Percentiles rank a stretch among this genome's conserved stretches.
These are phyloP conservation scores for Burhinus oedicnemus DNA, from an alignment of 2,113 vertebrate species.

Conservation along the genomic window DNA sequence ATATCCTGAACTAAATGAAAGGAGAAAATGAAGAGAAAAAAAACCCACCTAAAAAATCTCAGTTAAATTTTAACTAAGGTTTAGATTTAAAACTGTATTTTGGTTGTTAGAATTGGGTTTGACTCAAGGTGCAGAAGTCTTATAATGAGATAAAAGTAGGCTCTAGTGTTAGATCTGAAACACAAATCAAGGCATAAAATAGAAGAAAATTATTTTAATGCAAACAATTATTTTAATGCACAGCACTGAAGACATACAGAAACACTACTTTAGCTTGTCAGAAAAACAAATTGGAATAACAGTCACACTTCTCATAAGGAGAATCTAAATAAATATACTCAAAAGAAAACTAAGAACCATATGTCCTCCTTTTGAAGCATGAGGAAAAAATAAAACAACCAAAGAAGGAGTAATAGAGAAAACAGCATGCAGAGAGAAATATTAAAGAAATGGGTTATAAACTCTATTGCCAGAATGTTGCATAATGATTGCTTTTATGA, in stretches of 20 bases:
- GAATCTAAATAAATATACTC: background rate
- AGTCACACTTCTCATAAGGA: background rate
- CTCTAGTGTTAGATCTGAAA: background rate
- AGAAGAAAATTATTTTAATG: background rate
- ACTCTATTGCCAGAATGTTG: background rate
- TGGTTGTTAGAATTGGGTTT: background rate
- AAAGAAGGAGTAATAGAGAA: background rate
- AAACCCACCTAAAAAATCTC: rapidly evolving
- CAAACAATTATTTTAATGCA: background rate
- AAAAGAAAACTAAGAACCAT: background rate
- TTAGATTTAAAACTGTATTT: background rate
- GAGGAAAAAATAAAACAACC: background rate
- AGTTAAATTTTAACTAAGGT: background rate
- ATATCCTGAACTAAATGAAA: background rate
- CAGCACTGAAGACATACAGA: background rate
- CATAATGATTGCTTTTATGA: background rate
- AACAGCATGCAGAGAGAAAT: background rate
- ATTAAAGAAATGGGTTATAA: slow-evolving; percentile 2
- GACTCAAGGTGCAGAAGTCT: background rate
- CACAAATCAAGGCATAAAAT: background rate
- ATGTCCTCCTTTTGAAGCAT: background rate
- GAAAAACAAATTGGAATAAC: background rate
- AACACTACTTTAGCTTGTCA: background rate
- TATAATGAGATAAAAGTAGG: background rate
- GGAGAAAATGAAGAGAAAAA: background rate